Percentiles rank a stretch among this genome's conserved stretches.
Evolutionary conservation across 2,113 vertebrate genomes (phyloP).

Genomic region (Phycodurus eques): DNA sequence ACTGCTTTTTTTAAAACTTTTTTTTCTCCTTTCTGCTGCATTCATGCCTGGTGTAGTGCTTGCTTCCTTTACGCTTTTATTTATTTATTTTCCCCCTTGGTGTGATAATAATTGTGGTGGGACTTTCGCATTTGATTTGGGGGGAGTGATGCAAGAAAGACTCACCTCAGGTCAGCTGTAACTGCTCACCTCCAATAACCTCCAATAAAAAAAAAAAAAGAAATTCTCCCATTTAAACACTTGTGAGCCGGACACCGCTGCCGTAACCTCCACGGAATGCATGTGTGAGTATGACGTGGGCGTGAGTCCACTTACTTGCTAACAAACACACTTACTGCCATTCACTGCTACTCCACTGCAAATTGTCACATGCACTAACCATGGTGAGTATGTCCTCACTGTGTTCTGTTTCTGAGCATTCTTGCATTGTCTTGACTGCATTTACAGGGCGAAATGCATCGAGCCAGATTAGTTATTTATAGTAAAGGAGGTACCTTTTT

Average conservation of each 20-base stretch:
- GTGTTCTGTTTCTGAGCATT: background rate
- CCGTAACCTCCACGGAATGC: slow-evolving; percentile 63
- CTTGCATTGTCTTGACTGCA: background rate
- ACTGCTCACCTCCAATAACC: slow-evolving; percentile 76
- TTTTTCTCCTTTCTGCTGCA: slow-evolving; percentile 29
- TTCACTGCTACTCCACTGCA: slow-evolving; percentile 9
- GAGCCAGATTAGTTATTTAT: too few species aligned
- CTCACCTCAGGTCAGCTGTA: slow-evolving; percentile 96
- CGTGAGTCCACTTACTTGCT: background rate
- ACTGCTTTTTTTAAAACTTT: slow-evolving; percentile 17
- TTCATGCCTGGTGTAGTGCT: slow-evolving; percentile 50
- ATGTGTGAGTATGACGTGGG: slow-evolving; percentile 84
- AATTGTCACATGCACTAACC: slow-evolving; percentile 51
- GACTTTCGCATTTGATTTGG: slow-evolving; percentile 80
- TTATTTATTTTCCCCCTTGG: background rate
- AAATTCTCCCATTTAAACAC: slow-evolving; percentile 51
- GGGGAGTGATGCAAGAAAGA: slow-evolving; percentile 47
- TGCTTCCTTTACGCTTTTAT: background rate
- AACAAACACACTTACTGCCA: background rate
- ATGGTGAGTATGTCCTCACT: slow-evolving; percentile 6
- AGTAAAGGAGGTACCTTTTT: background rate
- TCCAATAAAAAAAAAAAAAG: slow-evolving; percentile 49
- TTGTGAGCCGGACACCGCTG: slow-evolving; percentile 57
- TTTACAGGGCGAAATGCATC: too few species aligned
- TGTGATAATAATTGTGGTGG: slow-evolving; percentile 30